Evolutionary conservation across 2,888 invertebrate species (phyloP), one percentile per base, ranked within the genome.

Genomic region (Falcaria lacertinaria): DNA sequence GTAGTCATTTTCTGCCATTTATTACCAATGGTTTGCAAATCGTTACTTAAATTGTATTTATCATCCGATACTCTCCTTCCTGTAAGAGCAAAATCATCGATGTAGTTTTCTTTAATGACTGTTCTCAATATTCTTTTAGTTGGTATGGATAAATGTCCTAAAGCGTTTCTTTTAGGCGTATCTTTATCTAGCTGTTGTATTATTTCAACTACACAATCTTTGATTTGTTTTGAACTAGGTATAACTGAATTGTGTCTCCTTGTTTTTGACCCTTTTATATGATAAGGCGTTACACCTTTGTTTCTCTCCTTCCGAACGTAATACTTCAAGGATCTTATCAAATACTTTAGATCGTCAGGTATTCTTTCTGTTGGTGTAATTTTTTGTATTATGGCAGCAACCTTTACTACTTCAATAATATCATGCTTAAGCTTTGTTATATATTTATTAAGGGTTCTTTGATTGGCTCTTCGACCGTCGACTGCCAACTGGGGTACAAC

Each of bases 341-440:
- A 56, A 15, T 50, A 35, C 48, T 60, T 72, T 22, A 82, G 53
- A 40, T 78, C 66, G 15, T 65, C 48, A 1, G 75, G 68, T 2
- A 80, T 13, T 3, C 53, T 47, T 0, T 52, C 42, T 11, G 40
- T 43, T 34, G 58, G 49, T 16, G 60, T 53, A 5, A 61, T 25
- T 48, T 60, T 70, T 57, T 74, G 66, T 39, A 84, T 66, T 8
- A 37, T 44, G 14, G 59, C 44, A 11, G 81, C 52, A 46, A 80
- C 78, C 54, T 38, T 66, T 16, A 81, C 56, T 1, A 80, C 75
- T 57, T 74, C 71, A 17, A 69, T 67, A 19, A 84, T 68, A 45
- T 84, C 80, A 17, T 39, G 52, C 67, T 75, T 78, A n/a, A 84
- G 48, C 57, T 79, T 81, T 4, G 51, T 50, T 5, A 71, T 33